phyloP scores from a whole-genome alignment of 2,797 vertebrate genomes.

The Coregonus sp. region DNA sequence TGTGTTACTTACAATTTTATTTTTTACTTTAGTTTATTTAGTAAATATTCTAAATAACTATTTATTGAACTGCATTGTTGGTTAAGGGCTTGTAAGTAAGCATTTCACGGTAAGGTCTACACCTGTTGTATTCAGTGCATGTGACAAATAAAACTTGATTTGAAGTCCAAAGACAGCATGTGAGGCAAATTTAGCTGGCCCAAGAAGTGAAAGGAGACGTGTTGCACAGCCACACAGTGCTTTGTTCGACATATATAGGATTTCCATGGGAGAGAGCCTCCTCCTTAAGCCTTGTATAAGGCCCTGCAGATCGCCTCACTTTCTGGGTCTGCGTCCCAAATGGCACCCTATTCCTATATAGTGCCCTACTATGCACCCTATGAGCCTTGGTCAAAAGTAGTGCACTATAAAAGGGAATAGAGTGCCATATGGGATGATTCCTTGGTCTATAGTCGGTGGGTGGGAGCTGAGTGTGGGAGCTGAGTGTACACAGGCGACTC shows the following conservation, averaged over 20 bases:
- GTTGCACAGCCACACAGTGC: conserved; percentile 1
- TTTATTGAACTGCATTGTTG: too few relatives aligned
- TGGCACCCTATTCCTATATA: not conserved
- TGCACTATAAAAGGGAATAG: not conserved
- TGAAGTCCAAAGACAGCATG: not conserved
- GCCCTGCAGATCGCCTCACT: conserved; percentile 22
- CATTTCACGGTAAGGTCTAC: too few relatives aligned
- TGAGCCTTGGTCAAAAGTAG: not conserved
- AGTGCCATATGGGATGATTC: not conserved
- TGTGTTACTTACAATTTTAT: too few relatives aligned
- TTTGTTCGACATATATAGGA: conserved; percentile 13
- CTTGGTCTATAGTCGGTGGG: conserved; percentile 1
- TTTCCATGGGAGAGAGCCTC: conserved; percentile 25
- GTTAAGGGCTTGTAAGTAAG: too few relatives aligned
- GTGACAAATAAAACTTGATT: too few relatives aligned
- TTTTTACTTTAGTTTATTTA: too few relatives aligned
- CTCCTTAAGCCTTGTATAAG: conserved; percentile 13
- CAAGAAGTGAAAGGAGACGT: not conserved
- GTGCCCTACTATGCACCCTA: not conserved
- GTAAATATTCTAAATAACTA: too few relatives aligned
- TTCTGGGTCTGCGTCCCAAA: conserved; percentile 3
- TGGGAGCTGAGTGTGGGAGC: not conserved
- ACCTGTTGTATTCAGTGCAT: too few relatives aligned
- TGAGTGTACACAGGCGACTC: conserved; percentile 25
- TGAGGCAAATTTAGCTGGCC: not conserved